These are phyloP conservation scores for Ceratitis capitata DNA, from an alignment of 1,140 invertebrate species.

Conservation along the genomic window DNA sequence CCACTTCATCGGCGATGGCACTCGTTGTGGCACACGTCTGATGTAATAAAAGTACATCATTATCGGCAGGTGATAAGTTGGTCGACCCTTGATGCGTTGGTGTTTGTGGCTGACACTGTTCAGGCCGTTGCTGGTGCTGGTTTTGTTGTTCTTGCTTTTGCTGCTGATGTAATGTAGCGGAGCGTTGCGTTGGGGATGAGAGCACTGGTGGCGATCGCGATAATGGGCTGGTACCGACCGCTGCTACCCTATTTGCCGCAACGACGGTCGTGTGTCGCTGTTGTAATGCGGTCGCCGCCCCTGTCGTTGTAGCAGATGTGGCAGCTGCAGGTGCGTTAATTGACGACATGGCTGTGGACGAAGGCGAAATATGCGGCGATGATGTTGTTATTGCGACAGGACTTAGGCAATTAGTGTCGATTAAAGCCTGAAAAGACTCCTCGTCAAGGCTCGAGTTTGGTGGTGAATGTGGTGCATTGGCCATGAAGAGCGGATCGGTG, in stretches of 20 bases:
- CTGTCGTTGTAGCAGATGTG: slow-evolving; percentile 45
- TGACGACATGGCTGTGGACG: slow-evolving; percentile 45
- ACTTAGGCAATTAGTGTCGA: slow-evolving; percentile 54
- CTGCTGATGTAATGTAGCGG: slow-evolving; percentile 52
- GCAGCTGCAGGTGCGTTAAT: slow-evolving; percentile 53
- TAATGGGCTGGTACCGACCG: slow-evolving; percentile 45
- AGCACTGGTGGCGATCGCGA: slow-evolving; percentile 43
- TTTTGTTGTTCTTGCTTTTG: slow-evolving; percentile 43
- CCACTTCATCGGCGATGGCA: slow-evolving; percentile 14
- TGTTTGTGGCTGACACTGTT: slow-evolving; percentile 39
- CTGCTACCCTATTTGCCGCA: slow-evolving; percentile 43
- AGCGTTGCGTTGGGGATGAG: slow-evolving; percentile 42
- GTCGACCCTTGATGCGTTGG: slow-evolving; percentile 43
- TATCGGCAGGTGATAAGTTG: slow-evolving; percentile 55
- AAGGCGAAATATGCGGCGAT: slow-evolving; percentile 21
- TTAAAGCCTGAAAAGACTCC: slow-evolving; percentile 54
- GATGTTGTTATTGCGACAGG: slow-evolving; percentile 36
- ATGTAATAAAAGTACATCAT: slow-evolving; percentile 54
- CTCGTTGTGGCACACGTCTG: slow-evolving; percentile 55
- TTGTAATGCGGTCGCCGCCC: slow-evolving; percentile 41
- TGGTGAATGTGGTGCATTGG: slow-evolving; percentile 61
- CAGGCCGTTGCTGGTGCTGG: no score
- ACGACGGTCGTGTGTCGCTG: slow-evolving; percentile 52
- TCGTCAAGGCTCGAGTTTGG: slow-evolving; percentile 50
- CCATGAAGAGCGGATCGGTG: slow-evolving; percentile 54